Percentiles rank a stretch among this genome's conserved stretches.
These are phyloP conservation scores for Ischnura elegans DNA, from an alignment of 2,888 invertebrate genomes.

Conservation along the genomic window DNA sequence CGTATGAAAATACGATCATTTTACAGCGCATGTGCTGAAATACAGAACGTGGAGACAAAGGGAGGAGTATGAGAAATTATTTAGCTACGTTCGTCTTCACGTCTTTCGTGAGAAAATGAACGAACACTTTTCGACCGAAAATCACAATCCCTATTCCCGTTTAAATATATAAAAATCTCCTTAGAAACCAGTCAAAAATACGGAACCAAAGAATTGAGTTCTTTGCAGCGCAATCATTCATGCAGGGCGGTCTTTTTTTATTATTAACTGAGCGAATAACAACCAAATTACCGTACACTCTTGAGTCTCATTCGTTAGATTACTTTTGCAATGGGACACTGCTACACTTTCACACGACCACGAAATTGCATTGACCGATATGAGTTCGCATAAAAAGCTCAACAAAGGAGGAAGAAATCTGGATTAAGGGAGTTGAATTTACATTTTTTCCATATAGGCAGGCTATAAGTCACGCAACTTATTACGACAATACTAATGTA, in stretches of 20 bases:
- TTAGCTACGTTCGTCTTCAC: neutral
- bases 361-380: neutral
- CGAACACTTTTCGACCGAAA: neutral
- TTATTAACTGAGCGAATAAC: neutral
- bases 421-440: neutral
- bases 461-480: neutral
- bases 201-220: neutral
- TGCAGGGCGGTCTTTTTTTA: neutral
- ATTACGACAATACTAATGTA: too few species aligned
- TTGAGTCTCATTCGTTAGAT: neutral
- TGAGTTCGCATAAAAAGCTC: neutral
- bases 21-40: neutral
- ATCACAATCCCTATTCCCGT: neutral
- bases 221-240: neutral
- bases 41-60: too few species aligned
- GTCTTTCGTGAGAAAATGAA: neutral
- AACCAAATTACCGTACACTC: neutral
- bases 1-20: neutral
- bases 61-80: too few species aligned
- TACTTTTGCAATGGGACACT: neutral
- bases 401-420: neutral
- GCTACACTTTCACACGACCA: neutral
- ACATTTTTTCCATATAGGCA: neutral
- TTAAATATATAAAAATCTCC: neutral
- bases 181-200: neutral